A percentile compares a stretch with the other conserved stretches of the same genome.
Evolutionary conservation across 1,140 invertebrate genomes (phyloP).

Genomic region (Drosophila cardini): DNA sequence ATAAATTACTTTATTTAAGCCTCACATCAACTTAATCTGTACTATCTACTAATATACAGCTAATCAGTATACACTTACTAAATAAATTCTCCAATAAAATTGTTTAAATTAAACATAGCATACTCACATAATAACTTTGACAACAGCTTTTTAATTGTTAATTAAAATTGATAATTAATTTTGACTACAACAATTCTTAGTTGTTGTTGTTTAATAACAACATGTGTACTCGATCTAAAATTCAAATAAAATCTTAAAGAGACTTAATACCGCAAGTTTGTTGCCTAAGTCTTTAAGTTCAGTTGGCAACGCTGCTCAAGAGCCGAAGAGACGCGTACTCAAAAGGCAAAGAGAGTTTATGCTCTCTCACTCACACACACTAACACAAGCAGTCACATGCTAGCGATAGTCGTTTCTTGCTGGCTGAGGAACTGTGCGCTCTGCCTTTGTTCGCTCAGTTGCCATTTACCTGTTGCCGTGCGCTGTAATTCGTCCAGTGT

Average conservation of each 20-base stretch:
- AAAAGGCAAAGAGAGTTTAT: slow-evolving; percentile 19
- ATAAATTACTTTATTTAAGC: too few relatives aligned
- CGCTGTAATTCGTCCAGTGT: slow-evolving; percentile 63
- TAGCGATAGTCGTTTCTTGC: background rate
- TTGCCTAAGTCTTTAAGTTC: slow-evolving; percentile 61
- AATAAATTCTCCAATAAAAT: too few relatives aligned
- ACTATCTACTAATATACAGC: too few relatives aligned
- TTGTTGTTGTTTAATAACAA: too few relatives aligned
- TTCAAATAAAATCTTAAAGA: background rate
- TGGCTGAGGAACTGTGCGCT: background rate
- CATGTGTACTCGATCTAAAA: background rate
- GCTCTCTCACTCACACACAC: slow-evolving; percentile 21
- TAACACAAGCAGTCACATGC: slow-evolving; percentile 2
- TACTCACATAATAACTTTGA: too few relatives aligned
- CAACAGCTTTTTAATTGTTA: too few relatives aligned
- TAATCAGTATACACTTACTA: too few relatives aligned
- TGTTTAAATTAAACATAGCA: too few relatives aligned
- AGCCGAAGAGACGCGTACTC: slow-evolving; percentile 2
- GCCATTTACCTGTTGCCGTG: slow-evolving; percentile 76
- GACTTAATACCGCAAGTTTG: slow-evolving; percentile 51
- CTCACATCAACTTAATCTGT: too few relatives aligned
- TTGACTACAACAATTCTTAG: too few relatives aligned
- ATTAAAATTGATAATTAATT: too few relatives aligned
- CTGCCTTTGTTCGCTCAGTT: slow-evolving; percentile 49
- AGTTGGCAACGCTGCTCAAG: slow-evolving; percentile 54